Conservation (phyloP, 2,888 invertebrate species). For the Drosophila cognata region DNA sequence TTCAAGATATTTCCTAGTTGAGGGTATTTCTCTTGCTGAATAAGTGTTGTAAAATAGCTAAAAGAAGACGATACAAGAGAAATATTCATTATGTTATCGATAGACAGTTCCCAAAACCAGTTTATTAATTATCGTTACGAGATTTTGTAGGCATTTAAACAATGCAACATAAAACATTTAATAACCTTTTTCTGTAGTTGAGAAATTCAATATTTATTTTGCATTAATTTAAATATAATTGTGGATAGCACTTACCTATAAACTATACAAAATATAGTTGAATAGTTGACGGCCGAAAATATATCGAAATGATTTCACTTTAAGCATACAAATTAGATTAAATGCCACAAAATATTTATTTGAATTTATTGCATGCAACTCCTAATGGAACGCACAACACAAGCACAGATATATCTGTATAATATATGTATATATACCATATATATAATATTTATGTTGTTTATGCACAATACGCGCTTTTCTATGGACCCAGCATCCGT, state of each 20-base stretch:
- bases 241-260: not conserved
- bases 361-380: not conserved
- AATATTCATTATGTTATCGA: not conserved
- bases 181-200: not conserved
- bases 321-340: not conserved
- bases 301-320: not conserved
- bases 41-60: not conserved
- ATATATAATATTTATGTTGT: not conserved
- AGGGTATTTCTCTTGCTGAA: not conserved
- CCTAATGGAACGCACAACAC: not conserved
- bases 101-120: not conserved
- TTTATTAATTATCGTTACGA: not conserved
- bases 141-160: not conserved
- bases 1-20: not conserved
- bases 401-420: not conserved
- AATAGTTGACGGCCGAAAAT: not conserved
- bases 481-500: constrained; percentile 29
- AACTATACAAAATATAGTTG: not conserved
- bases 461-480: constrained; percentile 14
- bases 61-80: not conserved
- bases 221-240: not conserved
- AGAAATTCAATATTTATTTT: not conserved
- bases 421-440: not conserved
- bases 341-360: not conserved
- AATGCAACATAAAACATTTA: not conserved